A percentile compares a stretch with the other conserved stretches of the same genome.
phyloP scores from a whole-genome alignment of 2,113 vertebrate genomes.

The Damaliscus lunatus region DNA sequence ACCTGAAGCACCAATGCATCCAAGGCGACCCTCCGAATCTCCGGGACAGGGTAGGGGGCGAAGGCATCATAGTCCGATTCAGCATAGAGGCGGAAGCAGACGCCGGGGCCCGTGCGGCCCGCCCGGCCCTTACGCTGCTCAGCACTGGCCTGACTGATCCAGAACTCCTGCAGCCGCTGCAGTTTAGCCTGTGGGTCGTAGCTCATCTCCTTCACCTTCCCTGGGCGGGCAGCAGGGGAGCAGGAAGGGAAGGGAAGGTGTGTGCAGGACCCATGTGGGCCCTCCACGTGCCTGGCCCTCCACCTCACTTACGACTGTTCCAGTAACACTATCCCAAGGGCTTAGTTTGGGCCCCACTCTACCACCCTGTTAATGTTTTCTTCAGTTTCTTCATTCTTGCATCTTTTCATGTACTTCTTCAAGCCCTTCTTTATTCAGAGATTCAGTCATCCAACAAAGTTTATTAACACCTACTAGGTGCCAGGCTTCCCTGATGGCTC shows the following conservation, averaged over 20 bases:
- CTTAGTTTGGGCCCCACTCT: neutral
- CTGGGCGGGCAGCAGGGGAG: slow-evolving; percentile 63
- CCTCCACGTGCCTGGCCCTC: accelerated
- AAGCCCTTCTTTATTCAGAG: neutral
- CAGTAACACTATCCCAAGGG: accelerated
- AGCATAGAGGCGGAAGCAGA: slow-evolving; percentile 92
- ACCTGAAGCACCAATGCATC: slow-evolving; percentile 92
- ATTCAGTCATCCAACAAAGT: neutral
- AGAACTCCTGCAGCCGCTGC: slow-evolving; percentile 95
- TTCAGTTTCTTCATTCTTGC: neutral
- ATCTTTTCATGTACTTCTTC: neutral
- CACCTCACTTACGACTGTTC: accelerated
- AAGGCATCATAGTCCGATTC: slow-evolving; percentile 92
- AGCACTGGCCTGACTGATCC: slow-evolving; percentile 94
- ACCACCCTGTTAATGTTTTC: no score
- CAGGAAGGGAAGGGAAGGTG: accelerated
- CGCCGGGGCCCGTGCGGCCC: slow-evolving; percentile 90
- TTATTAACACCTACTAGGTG: neutral
- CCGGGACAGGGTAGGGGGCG: slow-evolving; percentile 88
- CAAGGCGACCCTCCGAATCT: slow-evolving; percentile 92
- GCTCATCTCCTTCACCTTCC: slow-evolving; percentile 97
- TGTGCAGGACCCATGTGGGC: accelerated
- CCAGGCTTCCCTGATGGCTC: neutral
- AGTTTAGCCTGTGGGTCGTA: slow-evolving; percentile 93
- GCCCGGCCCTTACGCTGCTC: slow-evolving; percentile 96